Conservation (phyloP, 2,888 invertebrate species). For the Leucania comma region DNA sequence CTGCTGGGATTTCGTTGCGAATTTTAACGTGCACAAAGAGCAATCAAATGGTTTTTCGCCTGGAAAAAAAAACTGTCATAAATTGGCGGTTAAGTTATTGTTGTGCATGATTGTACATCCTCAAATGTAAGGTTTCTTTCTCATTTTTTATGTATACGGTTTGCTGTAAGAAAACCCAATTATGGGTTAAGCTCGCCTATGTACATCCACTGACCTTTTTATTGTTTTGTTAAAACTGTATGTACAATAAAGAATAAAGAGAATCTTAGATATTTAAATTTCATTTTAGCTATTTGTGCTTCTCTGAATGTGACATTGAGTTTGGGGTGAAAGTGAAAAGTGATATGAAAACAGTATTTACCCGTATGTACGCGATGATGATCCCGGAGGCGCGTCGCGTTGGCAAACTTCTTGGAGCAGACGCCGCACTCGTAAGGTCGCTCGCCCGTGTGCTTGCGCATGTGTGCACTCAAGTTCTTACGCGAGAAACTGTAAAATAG, state of each 20-base stretch:
- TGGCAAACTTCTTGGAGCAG: conserved; percentile 80
- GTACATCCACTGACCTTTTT: no score
- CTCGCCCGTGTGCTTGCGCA: conserved; percentile 90
- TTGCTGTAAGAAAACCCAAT: no score
- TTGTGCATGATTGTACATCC: no score
- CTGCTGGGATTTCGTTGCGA: conserved; percentile 79
- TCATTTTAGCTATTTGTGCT: no score
- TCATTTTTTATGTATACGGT: no score
- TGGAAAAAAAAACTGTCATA: conserved; percentile 61
- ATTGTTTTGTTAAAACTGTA: no score
- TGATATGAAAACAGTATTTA: conserved; percentile 48
- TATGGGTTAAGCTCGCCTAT: no score
- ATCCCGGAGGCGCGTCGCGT: conserved; percentile 78
- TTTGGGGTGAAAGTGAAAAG: background rate
- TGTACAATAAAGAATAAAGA: no score
- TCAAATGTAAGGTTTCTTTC: no score
- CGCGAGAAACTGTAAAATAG: conserved; percentile 79
- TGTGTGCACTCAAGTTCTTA: conserved; percentile 84
- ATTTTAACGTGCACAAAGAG: conserved; percentile 75
- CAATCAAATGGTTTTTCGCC: conserved; percentile 87
- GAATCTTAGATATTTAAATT: no score
- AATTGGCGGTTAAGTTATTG: background rate
- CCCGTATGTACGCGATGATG: conserved; percentile 84
- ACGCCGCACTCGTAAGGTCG: conserved; percentile 88
- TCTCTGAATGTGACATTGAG: background rate